phyloP scores from a whole-genome alignment of 2,888 invertebrate species.

The Meandrusa payeni region DNA sequence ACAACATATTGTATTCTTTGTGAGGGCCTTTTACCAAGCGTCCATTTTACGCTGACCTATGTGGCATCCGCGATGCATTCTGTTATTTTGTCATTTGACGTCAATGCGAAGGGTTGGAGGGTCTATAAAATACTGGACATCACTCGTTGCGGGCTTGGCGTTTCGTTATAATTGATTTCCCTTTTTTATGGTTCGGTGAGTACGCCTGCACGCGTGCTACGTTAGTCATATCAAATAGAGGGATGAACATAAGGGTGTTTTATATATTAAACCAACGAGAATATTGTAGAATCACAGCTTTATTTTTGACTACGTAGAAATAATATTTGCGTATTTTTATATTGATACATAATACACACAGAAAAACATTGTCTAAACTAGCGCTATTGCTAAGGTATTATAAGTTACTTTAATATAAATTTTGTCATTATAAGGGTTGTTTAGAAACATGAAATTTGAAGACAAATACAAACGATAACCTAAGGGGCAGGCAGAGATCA shows the following conservation, averaged over 20 bases:
- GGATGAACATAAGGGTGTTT: conserved; percentile 29
- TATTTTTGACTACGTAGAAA: no score
- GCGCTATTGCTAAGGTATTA: no score
- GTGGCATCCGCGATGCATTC: conserved; percentile 32
- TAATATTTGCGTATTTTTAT: no score
- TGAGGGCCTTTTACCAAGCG: conserved; percentile 40
- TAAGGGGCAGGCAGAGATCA: no score
- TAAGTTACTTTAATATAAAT: no score
- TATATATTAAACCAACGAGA: no score
- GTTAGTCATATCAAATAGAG: conserved; percentile 47
- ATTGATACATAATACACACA: no score
- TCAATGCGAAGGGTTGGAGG: conserved; percentile 29
- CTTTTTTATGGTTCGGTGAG: conserved; percentile 70
- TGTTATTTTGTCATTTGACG: conserved; percentile 11
- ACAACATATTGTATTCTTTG: conserved; percentile 59
- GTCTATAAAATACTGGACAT: conserved; percentile 43
- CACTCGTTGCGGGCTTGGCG: conserved; percentile 50
- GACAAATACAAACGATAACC: no score
- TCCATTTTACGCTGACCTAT: conserved; percentile 40
- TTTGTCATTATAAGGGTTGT: no score
- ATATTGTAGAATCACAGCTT: background rate
- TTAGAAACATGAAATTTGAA: no score
- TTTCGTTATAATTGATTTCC: conserved; percentile 75
- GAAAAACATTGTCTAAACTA: no score
- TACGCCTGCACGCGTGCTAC: conserved; percentile 53